Base-by-base conservation (phyloP, 2,113 vertebrate genomes). In the Nanorana parkeri region DNA sequence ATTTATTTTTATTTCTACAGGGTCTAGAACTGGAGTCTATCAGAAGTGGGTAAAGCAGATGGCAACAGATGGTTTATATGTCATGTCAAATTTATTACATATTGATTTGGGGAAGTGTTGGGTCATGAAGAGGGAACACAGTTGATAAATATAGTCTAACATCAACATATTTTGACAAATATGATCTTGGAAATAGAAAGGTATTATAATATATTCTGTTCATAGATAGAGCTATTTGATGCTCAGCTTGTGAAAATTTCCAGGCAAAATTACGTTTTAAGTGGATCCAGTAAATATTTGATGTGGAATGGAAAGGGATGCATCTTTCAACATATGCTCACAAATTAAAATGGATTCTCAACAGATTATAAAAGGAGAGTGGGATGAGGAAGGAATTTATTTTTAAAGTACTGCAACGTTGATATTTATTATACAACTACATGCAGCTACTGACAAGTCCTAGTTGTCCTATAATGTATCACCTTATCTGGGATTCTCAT, bases 111-210 rank as follows among this genome's bases (percentile, higher is more conserved):
- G 51, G 8, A 72, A 28, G 51, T 24, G 24, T 11, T 63, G 23
- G 28, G 17, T 55, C 23, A 72, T 55, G 6, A 72, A 20, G 36
- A 71, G 69, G 55, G 0, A 19, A 26, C 13, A 58, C 17, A 73
- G 26, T 54, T 73, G 17, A 4, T n/a, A 6, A 21, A 73, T 73
- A 21, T 15, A 32, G 28, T n/a, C 26, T n/a, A 58, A 32, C 54
- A 32, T 58, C 69, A 73, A 24, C 56, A 73, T n/a, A 32, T 56
- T 28, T 28, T 73, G 52, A 32, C 69, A 73, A 56, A n/a, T 73
- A 56, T 73, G 10, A 73, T 21, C 52, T 15, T 29, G 52, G 69
- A 26, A 73, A 72, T 72, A 55, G 24, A 13, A 52, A 72, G 52
- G 69, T 56, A 10, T 26, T 72, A 72, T 55, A 56, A 56, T 26